Conservation (phyloP, 1,140 invertebrate species). For the Heterodera schachtii region DNA sequence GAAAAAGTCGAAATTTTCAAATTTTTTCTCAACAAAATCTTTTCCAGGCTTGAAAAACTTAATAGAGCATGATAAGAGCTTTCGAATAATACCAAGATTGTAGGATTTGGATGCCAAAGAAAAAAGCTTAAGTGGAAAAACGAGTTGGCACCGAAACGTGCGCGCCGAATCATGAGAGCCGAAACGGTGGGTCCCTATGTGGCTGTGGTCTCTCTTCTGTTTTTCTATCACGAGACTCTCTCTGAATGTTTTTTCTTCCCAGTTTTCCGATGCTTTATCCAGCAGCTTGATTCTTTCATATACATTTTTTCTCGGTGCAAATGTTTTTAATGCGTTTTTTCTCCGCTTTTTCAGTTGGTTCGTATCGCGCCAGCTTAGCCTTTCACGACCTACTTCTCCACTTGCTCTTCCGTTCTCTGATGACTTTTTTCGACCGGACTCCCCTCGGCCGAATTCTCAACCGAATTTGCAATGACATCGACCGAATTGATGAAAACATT, state of each 20-base stretch:
- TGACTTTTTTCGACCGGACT: slow-evolving; percentile 82
- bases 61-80: too few relatives aligned
- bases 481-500: slow-evolving; percentile 47
- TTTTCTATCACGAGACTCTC: background rate
- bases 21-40: too few relatives aligned
- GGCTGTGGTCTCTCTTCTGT: background rate
- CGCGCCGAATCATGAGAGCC: too few relatives aligned
- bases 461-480: slow-evolving; percentile 76
- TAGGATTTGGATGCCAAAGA: too few relatives aligned
- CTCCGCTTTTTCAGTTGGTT: slow-evolving; percentile 31
- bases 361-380: slow-evolving; percentile 67
- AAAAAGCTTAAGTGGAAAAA: too few relatives aligned
- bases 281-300: slow-evolving; percentile 70
- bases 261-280: slow-evolving; percentile 73
- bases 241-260: slow-evolving; percentile 10
- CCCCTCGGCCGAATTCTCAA: slow-evolving; percentile 82
- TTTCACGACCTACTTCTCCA: slow-evolving; percentile 78
- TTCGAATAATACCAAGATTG: too few relatives aligned
- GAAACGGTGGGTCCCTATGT: too few relatives aligned
- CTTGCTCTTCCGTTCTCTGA: slow-evolving; percentile 74
- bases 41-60: too few relatives aligned
- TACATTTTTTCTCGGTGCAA: background rate
- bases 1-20: too few relatives aligned
- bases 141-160: too few relatives aligned
- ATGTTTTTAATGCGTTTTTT: background rate